Percentiles rank a stretch among this genome's conserved stretches.
These are phyloP conservation scores for Ditylenchus dipsaci DNA, from an alignment of 1,140 invertebrate genomes.

Conservation along the genomic window DNA sequence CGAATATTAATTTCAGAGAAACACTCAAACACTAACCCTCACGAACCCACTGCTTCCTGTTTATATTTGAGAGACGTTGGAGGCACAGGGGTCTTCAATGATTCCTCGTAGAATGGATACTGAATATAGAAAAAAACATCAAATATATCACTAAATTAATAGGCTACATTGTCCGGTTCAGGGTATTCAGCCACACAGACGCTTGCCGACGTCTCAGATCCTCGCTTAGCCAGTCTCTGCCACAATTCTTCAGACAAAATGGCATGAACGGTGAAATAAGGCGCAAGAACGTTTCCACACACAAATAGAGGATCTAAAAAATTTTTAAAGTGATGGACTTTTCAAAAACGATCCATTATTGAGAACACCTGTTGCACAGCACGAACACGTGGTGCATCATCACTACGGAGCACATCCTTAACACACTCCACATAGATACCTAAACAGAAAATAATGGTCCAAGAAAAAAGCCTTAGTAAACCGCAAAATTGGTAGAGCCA, in stretches of 20 bases:
- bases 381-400: slow-evolving; percentile 18
- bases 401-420: background rate
- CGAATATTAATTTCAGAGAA: too few species aligned
- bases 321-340: too few species aligned
- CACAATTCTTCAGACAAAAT: slow-evolving; percentile 93
- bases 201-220: slow-evolving; percentile 26
- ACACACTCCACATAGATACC: background rate
- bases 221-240: slow-evolving; percentile 48
- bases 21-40: too few species aligned
- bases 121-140: too few species aligned
- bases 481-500: slow-evolving; percentile 98
- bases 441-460: background rate
- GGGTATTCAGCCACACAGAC: slow-evolving; percentile 54
- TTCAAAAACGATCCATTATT: too few species aligned
- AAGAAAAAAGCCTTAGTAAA: slow-evolving; percentile 61
- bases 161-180: slow-evolving; percentile 30
- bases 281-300: slow-evolving; percentile 76
- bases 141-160: too few species aligned
- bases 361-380: slow-evolving; percentile 31
- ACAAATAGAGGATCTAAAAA: slow-evolving; percentile 67
- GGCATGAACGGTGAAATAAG: slow-evolving; percentile 96
- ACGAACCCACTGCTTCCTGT: too few species aligned
- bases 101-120: too few species aligned
- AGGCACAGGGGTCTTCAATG: too few species aligned
- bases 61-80: too few species aligned